phyloP scores from a whole-genome alignment of 2,888 invertebrate species.

The Pheosia gnoma region DNA sequence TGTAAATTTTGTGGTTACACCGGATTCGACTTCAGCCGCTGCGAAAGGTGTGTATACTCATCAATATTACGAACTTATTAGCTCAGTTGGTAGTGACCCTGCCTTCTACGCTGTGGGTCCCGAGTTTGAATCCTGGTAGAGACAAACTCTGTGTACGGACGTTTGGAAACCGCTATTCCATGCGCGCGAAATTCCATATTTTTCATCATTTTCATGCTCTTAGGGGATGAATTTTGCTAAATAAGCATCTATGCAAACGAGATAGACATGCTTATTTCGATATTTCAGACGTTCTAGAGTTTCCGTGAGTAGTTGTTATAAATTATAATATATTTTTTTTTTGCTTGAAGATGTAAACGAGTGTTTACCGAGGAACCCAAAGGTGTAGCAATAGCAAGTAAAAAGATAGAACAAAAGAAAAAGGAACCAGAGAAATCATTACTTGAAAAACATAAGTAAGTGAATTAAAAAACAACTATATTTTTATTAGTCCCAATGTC shows the following conservation, averaged over 20 bases:
- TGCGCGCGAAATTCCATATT: no score
- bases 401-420: constrained; percentile 79
- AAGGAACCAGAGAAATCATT: constrained; percentile 72
- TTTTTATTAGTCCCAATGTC: not conserved
- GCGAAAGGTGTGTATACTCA: constrained; percentile 82
- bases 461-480: not conserved
- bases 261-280: no score
- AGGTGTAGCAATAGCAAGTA: constrained; percentile 75
- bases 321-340: constrained; percentile 10
- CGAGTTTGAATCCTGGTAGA: no score
- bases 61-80: not conserved
- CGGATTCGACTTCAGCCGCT: constrained; percentile 91
- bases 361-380: constrained; percentile 90
- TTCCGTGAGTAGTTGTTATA: no score
- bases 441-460: constrained; percentile 68
- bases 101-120: no score
- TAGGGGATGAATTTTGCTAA: no score
- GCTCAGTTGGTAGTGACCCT: no score
- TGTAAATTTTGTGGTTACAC: constrained; percentile 92
- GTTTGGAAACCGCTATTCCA: no score
- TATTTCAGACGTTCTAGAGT: no score
- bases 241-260: no score
- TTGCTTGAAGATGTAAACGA: constrained; percentile 84
- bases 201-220: no score
- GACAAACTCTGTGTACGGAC: no score